Conservation (phyloP, 2,113 vertebrate species). For the Heptranchias perlo region DNA sequence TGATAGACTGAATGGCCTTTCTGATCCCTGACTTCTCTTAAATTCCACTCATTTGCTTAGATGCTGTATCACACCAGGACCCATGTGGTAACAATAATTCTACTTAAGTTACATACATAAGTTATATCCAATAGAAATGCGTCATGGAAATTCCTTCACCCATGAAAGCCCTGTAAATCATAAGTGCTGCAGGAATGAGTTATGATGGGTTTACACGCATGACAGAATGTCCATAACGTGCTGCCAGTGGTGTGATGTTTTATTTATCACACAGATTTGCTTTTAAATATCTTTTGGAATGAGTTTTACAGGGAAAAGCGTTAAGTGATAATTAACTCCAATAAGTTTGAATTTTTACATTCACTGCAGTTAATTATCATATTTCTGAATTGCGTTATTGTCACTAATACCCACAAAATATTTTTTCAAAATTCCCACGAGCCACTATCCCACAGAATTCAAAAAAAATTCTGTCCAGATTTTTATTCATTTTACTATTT, state of each 20-base stretch:
- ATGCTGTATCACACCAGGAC: not conserved
- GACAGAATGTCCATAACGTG: conserved; percentile 24
- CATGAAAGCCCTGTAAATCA: conserved; percentile 22
- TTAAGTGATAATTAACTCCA: conserved; percentile 34
- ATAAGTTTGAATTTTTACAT: conserved; percentile 19
- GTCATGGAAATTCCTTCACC: conserved; percentile 22
- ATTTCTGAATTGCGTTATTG: conserved; percentile 9
- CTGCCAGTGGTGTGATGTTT: conserved; percentile 16
- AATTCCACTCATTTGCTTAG: not conserved
- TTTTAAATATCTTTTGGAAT: conserved; percentile 28
- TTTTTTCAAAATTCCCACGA: not conserved
- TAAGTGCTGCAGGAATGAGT: conserved; percentile 19
- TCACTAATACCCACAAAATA: not conserved
- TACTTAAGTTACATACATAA: not conserved
- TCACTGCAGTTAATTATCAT: conserved; percentile 34
- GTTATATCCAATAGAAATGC: conserved; percentile 26
- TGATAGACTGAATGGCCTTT: not conserved
- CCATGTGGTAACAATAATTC: not conserved
- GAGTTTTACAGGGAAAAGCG: not conserved
- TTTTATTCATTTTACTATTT: not conserved
- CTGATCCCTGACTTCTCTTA: not conserved
- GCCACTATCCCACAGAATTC: not conserved
- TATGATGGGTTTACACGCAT: conserved; percentile 36
- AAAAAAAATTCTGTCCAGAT: not conserved
- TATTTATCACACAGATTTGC: conserved; percentile 29